Conservation (phyloP, 2,113 vertebrate species). For the Saguinus midas region DNA sequence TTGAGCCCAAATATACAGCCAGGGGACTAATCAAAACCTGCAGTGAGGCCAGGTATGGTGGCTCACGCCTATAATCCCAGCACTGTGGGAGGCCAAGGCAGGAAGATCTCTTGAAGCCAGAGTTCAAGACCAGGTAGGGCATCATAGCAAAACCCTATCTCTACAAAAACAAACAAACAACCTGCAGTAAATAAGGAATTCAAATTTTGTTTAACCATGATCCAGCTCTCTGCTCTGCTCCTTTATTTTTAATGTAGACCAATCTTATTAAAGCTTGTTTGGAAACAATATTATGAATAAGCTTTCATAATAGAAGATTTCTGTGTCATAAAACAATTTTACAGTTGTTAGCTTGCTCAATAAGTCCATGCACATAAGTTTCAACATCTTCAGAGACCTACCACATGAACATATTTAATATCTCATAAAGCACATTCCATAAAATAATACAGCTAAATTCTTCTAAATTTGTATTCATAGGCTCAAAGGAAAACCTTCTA, state of each 20-base stretch:
- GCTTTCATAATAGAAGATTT: neutral
- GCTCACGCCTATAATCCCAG: neutral
- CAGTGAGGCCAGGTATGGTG: neutral
- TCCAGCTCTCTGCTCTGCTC: neutral
- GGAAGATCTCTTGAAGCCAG: neutral
- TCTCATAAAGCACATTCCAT: neutral
- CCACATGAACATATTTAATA: neutral
- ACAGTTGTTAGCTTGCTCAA: neutral
- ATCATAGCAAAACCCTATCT: neutral
- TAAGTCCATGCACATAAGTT: neutral
- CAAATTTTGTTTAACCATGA: neutral
- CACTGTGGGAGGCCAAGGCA: neutral
- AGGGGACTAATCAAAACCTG: neutral
- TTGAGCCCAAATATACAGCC: neutral
- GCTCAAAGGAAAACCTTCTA: neutral
- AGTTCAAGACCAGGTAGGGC: neutral
- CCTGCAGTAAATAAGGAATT: neutral
- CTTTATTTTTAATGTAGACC: neutral
- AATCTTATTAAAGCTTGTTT: neutral
- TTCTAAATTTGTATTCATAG: neutral
- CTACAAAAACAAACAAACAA: neutral
- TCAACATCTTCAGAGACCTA: conserved; percentile 6
- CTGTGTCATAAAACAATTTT: neutral
- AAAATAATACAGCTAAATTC: neutral
- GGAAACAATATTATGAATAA: neutral